phyloP scores from a whole-genome alignment of 2,888 invertebrate genomes.

The Drosophila rellima region DNA sequence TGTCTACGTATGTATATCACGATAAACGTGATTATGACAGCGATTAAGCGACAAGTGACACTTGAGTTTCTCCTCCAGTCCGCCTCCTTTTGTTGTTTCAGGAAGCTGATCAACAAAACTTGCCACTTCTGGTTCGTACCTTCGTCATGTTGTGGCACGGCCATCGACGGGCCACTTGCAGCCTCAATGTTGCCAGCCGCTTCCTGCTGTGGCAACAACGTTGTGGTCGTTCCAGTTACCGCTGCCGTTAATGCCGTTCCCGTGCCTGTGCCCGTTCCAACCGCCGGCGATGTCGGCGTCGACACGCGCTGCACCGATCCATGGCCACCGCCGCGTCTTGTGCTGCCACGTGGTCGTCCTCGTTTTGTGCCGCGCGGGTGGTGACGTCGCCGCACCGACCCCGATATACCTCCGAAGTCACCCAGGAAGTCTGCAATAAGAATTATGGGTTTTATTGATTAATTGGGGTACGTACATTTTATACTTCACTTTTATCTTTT shows the following conservation, averaged over 20 bases:
- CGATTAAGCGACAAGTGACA: conserved; percentile 80
- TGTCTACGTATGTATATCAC: conserved; percentile 33
- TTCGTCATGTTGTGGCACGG: conserved; percentile 54
- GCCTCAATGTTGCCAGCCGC: conserved; percentile 45
- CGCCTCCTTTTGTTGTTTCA: conserved; percentile 8
- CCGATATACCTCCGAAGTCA: conserved; percentile 81
- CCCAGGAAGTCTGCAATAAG: conserved; percentile 81
- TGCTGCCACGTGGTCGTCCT: conserved; percentile 91
- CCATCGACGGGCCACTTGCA: conserved; percentile 34
- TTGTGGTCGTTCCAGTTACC: conserved; percentile 44
- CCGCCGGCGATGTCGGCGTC: conserved; percentile 55
- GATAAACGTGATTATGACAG: conserved; percentile 75
- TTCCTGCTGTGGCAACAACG: conserved; percentile 67
- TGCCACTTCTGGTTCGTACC: conserved; percentile 61
- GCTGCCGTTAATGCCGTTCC: conserved; percentile 25
- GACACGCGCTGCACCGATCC: conserved; percentile 83
- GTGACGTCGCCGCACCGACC: conserved; percentile 83
- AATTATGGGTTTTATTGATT: conserved; percentile 71
- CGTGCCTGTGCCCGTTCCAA: conserved; percentile 4
- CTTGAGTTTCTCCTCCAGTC: conserved; percentile 39
- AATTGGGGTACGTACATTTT: conserved; percentile 46
- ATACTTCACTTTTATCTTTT: not conserved
- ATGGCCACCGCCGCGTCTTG: conserved; percentile 88
- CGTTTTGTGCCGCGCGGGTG: conserved; percentile 89
- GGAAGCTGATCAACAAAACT: conserved; percentile 36